phyloP scores from a whole-genome alignment of 2,888 invertebrate genomes.

The Melipona beecheii region DNA sequence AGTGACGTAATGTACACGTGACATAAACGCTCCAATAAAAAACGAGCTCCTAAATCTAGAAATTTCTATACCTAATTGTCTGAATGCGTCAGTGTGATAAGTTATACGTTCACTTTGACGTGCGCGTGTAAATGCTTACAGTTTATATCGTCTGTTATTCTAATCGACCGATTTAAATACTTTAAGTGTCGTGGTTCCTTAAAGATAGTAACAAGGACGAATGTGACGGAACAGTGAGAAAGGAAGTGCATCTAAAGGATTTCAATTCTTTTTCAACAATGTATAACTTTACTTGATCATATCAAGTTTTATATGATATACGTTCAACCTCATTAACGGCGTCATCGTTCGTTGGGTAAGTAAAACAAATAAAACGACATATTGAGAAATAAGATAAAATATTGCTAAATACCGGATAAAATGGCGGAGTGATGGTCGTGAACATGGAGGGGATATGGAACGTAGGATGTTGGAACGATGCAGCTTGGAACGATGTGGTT shows the following conservation, averaged over 20 bases:
- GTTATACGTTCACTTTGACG: constrained; percentile 1
- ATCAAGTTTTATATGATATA: background rate
- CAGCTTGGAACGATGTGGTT: background rate
- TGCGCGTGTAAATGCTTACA: background rate
- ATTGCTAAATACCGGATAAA: background rate
- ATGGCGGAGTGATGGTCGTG: background rate
- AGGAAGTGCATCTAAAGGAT: background rate
- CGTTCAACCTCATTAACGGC: background rate
- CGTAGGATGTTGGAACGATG: background rate
- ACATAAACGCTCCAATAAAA: background rate
- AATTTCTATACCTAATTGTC: constrained; percentile 4
- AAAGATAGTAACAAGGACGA: constrained; percentile 6
- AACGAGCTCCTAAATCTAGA: background rate
- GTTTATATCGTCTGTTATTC: background rate
- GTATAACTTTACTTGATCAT: background rate
- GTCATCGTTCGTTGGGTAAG: background rate
- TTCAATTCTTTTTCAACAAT: background rate
- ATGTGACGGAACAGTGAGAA: background rate
- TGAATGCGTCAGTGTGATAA: constrained; percentile 15
- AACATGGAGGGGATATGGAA: background rate
- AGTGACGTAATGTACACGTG: too few species aligned
- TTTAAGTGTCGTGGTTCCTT: background rate
- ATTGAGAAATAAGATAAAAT: background rate
- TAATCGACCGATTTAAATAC: constrained; percentile 5
- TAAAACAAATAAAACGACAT: background rate